phyloP scores from a whole-genome alignment of 2,888 invertebrate species.

The Zaprionus bogoriensis region DNA sequence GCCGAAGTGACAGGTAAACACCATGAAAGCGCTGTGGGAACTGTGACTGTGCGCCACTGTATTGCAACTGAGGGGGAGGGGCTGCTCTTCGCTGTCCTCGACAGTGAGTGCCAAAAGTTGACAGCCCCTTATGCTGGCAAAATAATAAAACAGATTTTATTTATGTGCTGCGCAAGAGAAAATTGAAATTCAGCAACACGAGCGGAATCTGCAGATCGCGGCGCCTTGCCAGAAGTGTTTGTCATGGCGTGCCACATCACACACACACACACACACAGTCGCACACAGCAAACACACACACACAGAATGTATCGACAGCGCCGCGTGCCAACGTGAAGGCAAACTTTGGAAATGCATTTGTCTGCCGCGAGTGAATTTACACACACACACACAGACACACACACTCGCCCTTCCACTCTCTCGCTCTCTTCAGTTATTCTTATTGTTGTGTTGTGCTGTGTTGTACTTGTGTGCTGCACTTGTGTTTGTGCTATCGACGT shows the following conservation, averaged over 20 bases:
- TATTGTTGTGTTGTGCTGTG: conserved; percentile 12
- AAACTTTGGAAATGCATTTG: conserved; percentile 53
- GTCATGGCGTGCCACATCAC: conserved; percentile 21
- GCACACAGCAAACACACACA: neutral
- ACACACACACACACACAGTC: neutral
- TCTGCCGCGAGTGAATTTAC: conserved; percentile 9
- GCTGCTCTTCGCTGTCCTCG: neutral
- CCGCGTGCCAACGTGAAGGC: conserved; percentile 9
- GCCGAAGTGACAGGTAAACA: conserved; percentile 10
- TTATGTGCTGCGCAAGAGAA: conserved; percentile 64
- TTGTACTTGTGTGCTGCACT: no score
- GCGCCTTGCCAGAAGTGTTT: conserved; percentile 46
- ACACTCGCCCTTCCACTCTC: neutral
- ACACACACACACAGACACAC: neutral
- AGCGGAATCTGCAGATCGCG: conserved; percentile 39
- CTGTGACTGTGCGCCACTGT: neutral
- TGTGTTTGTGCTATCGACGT: conserved; percentile 14
- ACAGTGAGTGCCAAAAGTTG: conserved; percentile 35
- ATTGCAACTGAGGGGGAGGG: neutral
- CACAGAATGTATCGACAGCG: conserved; percentile 6
- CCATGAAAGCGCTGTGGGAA: neutral
- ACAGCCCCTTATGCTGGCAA: conserved; percentile 41
- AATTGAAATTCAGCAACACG: conserved; percentile 69
- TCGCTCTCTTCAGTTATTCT: conserved; percentile 24
- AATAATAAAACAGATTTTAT: conserved; percentile 74